Evolutionary conservation across 2,113 vertebrate genomes (phyloP).

Genomic region (Pholis gunnellus): DNA sequence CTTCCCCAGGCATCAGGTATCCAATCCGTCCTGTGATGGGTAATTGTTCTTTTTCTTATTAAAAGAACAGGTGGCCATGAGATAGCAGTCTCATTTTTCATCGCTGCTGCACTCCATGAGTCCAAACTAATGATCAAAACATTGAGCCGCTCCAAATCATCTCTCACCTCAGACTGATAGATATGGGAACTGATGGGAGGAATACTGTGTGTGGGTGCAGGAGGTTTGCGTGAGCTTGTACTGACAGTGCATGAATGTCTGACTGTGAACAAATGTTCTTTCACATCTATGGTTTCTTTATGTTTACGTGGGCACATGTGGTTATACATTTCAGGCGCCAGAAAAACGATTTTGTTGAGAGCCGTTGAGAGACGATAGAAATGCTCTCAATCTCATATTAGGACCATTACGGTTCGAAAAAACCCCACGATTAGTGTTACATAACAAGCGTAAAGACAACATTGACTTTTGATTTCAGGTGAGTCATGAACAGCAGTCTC

Average conservation of each 20-base stretch:
- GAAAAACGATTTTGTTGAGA: neutral
- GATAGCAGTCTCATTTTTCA: constrained; percentile 72
- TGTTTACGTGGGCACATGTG: neutral
- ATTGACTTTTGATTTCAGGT: neutral
- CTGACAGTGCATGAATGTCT: neutral
- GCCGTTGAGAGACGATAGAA: too few species aligned
- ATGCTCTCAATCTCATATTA: too few species aligned
- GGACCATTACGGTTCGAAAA: neutral
- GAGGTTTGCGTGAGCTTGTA: constrained; percentile 1
- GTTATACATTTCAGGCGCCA: neutral
- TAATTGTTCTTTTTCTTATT: constrained; percentile 75
- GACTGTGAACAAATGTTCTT: neutral
- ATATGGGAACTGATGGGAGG: constrained; percentile 54
- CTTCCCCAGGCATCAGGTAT: constrained; percentile 43
- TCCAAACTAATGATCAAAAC: constrained; percentile 81
- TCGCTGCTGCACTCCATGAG: constrained; percentile 65
- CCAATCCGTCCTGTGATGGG: constrained; percentile 55
- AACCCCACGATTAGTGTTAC: neutral
- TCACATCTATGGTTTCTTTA: neutral
- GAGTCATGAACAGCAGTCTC: neutral
- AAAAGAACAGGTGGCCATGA: constrained; percentile 78
- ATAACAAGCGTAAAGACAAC: neutral
- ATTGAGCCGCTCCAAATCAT: constrained; percentile 68
- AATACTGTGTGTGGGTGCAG: neutral
- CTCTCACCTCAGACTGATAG: constrained; percentile 63